A percentile compares a stretch with the other conserved stretches of the same genome.
Conservation (phyloP, 2,113 vertebrate genomes). For the Girardinichthys multiradiatus region DNA sequence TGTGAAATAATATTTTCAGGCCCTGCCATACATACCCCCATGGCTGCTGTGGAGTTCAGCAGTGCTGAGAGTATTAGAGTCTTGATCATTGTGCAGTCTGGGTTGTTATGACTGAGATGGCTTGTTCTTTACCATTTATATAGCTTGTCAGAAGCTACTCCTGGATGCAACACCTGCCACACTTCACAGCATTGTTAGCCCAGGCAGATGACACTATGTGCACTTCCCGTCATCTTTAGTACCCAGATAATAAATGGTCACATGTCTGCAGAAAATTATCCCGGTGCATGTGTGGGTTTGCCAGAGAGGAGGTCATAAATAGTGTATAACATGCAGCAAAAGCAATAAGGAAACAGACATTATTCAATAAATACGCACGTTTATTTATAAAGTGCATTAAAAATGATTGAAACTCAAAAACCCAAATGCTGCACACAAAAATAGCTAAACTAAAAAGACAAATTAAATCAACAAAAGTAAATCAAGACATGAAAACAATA, state of each 20-base stretch:
- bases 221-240: slow-evolving; percentile 28
- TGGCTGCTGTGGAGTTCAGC: slow-evolving; percentile 53
- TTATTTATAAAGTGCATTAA: no score
- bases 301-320: neutral
- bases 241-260: slow-evolving; percentile 23
- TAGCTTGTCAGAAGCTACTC: slow-evolving; percentile 23
- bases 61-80: slow-evolving; percentile 57
- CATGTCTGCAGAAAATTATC: slow-evolving; percentile 2
- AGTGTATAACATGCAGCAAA: neutral
- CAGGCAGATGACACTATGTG: slow-evolving; percentile 10
- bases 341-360: neutral
- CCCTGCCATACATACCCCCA: slow-evolving; percentile 52
- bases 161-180: slow-evolving; percentile 48
- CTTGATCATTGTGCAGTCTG: slow-evolving; percentile 64
- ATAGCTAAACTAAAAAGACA: neutral
- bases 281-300: slow-evolving; percentile 3
- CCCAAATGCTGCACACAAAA: no score
- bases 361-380: no score
- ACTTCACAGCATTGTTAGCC: slow-evolving; percentile 49
- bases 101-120: slow-evolving; percentile 5
- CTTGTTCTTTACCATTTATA: slow-evolving; percentile 44
- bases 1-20: neutral
- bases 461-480: neutral
- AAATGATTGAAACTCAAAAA: no score
- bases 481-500: no score